Percentiles rank a stretch among this genome's conserved stretches.
Evolutionary conservation across 2,113 vertebrate genomes (phyloP).

Genomic region (Patagioenas fasciata): DNA sequence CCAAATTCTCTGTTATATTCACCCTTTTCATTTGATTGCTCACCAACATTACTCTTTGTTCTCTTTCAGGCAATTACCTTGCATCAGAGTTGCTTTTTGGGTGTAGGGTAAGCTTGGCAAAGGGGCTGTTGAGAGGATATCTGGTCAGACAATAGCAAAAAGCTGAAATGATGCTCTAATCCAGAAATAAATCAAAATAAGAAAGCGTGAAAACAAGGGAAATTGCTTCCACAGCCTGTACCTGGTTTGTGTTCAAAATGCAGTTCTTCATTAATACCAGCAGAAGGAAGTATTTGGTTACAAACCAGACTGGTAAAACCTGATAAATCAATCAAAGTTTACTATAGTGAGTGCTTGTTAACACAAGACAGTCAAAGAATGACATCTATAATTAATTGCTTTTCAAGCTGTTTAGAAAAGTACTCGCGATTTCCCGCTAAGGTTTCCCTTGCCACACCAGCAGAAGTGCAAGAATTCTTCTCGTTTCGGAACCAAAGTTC

Average conservation of each 20-base stretch:
- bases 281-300: slow-evolving; percentile 56
- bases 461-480: background rate
- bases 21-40: background rate
- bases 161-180: background rate
- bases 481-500: background rate
- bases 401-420: background rate
- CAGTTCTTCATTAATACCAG: background rate
- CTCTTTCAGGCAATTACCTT: background rate
- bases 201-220: background rate
- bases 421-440: background rate
- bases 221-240: background rate
- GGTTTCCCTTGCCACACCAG: background rate
- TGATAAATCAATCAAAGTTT: slow-evolving; percentile 4
- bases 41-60: fast-evolving
- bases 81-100: background rate
- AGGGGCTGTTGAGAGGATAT: background rate
- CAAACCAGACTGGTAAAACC: background rate
- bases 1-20: background rate
- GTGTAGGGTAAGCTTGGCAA: background rate
- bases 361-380: background rate
- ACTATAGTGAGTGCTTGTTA: background rate
- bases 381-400: background rate
- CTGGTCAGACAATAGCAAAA: background rate
- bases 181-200: background rate
- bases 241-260: background rate